Evolutionary conservation across 2,888 invertebrate genomes (phyloP).

Genomic region (Sminthurinus aureus): DNA sequence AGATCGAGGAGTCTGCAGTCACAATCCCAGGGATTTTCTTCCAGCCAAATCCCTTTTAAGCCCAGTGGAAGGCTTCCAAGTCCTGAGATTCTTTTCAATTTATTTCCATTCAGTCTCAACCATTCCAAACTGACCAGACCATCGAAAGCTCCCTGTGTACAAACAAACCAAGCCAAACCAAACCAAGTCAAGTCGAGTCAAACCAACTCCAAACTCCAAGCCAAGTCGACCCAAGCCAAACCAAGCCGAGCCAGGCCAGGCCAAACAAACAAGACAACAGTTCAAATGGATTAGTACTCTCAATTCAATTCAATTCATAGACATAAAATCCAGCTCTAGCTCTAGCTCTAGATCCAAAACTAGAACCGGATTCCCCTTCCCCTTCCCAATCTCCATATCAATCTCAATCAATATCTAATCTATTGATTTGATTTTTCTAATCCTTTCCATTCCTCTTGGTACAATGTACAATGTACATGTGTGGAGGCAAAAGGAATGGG

Average conservation of each 20-base stretch:
- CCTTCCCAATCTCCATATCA: neutral
- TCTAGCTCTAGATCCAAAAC: too few relatives aligned
- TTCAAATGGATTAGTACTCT: neutral
- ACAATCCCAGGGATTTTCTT: conserved; percentile 89
- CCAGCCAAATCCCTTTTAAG: conserved; percentile 80
- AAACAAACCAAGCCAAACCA: neutral
- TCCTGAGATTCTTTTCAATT: conserved; percentile 76
- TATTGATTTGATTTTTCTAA: neutral
- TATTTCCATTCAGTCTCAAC: conserved; percentile 84
- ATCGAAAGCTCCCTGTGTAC: conserved; percentile 72
- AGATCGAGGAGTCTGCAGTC: conserved; percentile 82
- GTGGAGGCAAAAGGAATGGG: too few relatives aligned
- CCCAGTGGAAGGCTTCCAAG: conserved; percentile 77
- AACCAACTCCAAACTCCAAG: too few relatives aligned
- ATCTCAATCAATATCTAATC: too few relatives aligned
- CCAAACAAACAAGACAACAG: neutral
- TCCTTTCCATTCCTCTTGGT: neutral
- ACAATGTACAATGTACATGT: too few relatives aligned
- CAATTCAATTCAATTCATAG: too few relatives aligned
- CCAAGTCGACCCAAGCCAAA: too few relatives aligned
- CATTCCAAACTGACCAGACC: conserved; percentile 83
- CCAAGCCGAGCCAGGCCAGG: too few relatives aligned
- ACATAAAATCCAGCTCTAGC: too few relatives aligned
- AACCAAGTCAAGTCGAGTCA: neutral
- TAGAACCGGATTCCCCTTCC: neutral